Evolutionary conservation across 2,888 invertebrate species (phyloP).

Genomic region (Boloria selene): DNA sequence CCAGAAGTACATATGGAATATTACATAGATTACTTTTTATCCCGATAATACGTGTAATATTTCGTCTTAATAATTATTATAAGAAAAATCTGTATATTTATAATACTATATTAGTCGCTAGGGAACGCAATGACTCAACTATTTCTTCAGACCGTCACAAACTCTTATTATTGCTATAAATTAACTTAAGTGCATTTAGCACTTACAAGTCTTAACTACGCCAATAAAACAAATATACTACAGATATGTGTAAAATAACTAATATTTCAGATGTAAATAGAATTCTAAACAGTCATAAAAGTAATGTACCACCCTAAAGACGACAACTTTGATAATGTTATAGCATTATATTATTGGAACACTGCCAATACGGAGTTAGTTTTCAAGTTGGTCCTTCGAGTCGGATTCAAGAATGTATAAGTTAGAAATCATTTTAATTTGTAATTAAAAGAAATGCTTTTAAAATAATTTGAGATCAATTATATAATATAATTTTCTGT

Average conservation of each 20-base stretch:
- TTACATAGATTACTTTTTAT: no score
- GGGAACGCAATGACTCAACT: background rate
- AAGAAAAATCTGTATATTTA: no score
- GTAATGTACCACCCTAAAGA: constrained; percentile 18
- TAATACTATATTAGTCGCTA: no score
- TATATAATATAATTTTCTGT: background rate
- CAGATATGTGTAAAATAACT: constrained; percentile 8
- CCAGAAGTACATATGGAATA: no score
- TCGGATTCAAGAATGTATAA: constrained; percentile 2
- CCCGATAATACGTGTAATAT: no score
- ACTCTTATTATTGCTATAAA: background rate
- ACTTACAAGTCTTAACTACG: background rate
- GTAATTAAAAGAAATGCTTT: background rate
- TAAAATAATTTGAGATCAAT: background rate
- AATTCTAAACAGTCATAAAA: constrained; percentile 6
- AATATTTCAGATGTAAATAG: constrained; percentile 18
- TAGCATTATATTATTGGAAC: constrained; percentile 16
- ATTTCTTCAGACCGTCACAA: background rate
- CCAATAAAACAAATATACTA: background rate
- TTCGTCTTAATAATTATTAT: no score
- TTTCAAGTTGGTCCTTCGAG: constrained; percentile 14
- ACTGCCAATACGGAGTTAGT: constrained; percentile 18
- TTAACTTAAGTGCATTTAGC: background rate
- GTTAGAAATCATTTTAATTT: background rate
- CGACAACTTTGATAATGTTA: constrained; percentile 25